These are phyloP conservation scores for Drosophila setosimentum DNA, from an alignment of 2,888 invertebrate species.

Conservation along the genomic window DNA sequence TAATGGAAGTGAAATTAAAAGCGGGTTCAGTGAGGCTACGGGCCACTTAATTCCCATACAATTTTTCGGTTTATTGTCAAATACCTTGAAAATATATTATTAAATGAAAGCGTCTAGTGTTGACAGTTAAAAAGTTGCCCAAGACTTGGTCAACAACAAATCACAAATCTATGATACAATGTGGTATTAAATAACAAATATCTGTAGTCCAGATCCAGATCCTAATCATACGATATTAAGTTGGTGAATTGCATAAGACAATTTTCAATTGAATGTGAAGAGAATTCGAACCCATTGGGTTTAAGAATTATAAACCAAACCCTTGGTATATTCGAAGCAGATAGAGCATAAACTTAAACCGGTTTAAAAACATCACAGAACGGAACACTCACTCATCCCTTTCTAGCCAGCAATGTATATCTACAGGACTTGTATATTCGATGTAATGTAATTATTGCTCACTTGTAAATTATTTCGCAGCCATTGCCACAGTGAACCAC, in stretches of 20 bases:
- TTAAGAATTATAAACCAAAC: not conserved
- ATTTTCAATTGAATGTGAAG: not conserved
- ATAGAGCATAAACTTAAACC: not conserved
- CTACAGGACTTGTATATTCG: not conserved
- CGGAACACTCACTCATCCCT: not conserved
- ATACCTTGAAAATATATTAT: not conserved
- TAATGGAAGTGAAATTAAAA: constrained; percentile 49
- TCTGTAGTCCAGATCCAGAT: not conserved
- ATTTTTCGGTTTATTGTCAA: constrained; percentile 12
- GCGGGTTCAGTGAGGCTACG: constrained; percentile 17
- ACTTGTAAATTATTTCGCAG: not conserved
- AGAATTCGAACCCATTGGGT: not conserved
- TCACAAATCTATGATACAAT: constrained; percentile 3
- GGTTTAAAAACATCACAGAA: not conserved
- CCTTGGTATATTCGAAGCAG: not conserved
- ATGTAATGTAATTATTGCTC: not conserved
- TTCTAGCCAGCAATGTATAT: not conserved
- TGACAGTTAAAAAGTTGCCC: not conserved
- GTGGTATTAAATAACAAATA: not conserved
- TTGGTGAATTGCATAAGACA: not conserved
- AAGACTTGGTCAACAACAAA: not conserved
- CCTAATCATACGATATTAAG: not conserved
- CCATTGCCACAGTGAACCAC: not conserved
- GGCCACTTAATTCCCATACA: constrained; percentile 17
- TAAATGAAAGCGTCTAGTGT: constrained; percentile 17